phyloP scores from a whole-genome alignment of 2,797 vertebrate species.

The Anabas testudineus region DNA sequence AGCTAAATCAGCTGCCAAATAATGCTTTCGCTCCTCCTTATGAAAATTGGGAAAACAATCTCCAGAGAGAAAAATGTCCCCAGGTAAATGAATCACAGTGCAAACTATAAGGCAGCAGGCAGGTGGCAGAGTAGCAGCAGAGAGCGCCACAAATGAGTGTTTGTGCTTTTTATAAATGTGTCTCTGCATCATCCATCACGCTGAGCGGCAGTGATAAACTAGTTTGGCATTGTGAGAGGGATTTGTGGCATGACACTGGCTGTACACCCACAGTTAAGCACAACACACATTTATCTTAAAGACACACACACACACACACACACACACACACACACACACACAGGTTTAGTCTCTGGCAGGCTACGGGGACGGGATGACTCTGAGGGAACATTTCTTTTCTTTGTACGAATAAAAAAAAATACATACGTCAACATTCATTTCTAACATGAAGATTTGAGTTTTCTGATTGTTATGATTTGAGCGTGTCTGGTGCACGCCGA shows the following conservation, averaged over 20 bases:
- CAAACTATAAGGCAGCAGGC: background rate
- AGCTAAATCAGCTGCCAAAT: background rate
- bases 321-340: constrained; percentile 13
- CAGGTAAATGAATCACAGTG: constrained; percentile 18
- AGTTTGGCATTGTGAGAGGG: constrained; percentile 63
- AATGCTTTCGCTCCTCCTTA: background rate
- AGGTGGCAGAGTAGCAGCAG: constrained; percentile 40
- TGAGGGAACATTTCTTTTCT: constrained; percentile 47
- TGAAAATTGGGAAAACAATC: constrained; percentile 8
- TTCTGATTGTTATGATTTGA: constrained; percentile 1
- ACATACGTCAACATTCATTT: constrained; percentile 16
- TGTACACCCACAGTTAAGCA: constrained; percentile 68
- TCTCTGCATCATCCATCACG: constrained; percentile 57
- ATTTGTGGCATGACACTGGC: constrained; percentile 68
- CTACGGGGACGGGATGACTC: constrained; percentile 21
- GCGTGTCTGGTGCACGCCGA: background rate
- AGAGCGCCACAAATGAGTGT: constrained; percentile 39
- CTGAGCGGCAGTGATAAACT: constrained; percentile 54
- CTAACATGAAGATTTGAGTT: background rate
- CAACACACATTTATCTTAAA: constrained; percentile 25
- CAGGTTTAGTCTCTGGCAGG: constrained; percentile 4
- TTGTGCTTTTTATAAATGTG: constrained; percentile 30
- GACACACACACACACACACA: constrained; percentile 1
- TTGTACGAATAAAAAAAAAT: constrained; percentile 39
- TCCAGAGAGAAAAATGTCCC: background rate